Percentiles rank a stretch among this genome's conserved stretches.
These are phyloP conservation scores for Chanos chanos DNA, from an alignment of 2,797 vertebrate species.

Conservation along the genomic window DNA sequence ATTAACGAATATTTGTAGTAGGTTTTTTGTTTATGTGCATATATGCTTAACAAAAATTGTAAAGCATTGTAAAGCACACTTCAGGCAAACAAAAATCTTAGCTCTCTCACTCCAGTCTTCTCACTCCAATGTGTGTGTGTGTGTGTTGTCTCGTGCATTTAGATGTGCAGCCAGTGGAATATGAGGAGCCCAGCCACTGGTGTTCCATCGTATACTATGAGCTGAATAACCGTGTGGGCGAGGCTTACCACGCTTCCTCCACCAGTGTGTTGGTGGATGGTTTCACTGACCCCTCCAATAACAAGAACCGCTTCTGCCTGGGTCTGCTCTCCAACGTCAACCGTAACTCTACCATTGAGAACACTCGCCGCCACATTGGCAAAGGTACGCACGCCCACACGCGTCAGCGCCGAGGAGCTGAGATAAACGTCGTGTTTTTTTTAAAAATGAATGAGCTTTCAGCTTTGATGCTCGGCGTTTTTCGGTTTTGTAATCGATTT, in stretches of 20 bases:
- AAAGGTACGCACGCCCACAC: constrained; percentile 75
- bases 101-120: no score
- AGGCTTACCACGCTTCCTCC: constrained; percentile 93
- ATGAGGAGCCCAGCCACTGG: constrained; percentile 95
- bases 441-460: no score
- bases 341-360: constrained; percentile 96
- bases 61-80: no score
- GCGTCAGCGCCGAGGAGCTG: no score
- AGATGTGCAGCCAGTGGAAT: constrained; percentile 96
- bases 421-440: no score
- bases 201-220: constrained; percentile 98
- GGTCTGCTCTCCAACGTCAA: constrained; percentile 95
- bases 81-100: no score
- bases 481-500: no score
- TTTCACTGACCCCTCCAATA: constrained; percentile 96
- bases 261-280: constrained; percentile 94
- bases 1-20: no score
- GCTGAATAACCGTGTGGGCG: constrained; percentile 92
- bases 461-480: no score
- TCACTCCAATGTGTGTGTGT: no score
- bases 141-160: constrained; percentile 16
- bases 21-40: no score
- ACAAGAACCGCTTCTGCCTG: constrained; percentile 96
- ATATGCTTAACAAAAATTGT: no score
- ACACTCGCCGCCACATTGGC: constrained; percentile 92